phyloP scores from a whole-genome alignment of 1,140 invertebrate species.

The Gonatopus flavifemur region DNA sequence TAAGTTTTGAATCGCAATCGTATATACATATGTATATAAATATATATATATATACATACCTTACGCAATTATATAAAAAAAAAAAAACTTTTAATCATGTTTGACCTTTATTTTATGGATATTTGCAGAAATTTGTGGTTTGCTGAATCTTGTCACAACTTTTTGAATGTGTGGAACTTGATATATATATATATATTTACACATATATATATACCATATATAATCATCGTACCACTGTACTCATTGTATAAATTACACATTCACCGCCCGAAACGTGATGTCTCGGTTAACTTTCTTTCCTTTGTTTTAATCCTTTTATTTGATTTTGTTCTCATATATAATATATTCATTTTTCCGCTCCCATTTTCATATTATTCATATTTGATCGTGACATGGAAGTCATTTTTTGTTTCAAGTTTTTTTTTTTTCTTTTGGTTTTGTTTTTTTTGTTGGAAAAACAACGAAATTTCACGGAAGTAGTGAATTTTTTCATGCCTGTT shows the following conservation, averaged over 20 bases:
- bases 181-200: constrained; percentile 33
- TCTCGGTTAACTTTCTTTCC: constrained; percentile 34
- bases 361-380: too few relatives aligned
- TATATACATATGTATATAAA: too few relatives aligned
- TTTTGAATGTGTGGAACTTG: constrained; percentile 56
- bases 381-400: too few relatives aligned
- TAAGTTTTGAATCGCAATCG: too few relatives aligned
- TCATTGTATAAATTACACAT: constrained; percentile 61
- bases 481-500: too few relatives aligned
- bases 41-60: too few relatives aligned
- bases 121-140: constrained; percentile 60
- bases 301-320: too few relatives aligned
- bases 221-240: constrained; percentile 55
- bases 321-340: too few relatives aligned
- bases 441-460: too few relatives aligned
- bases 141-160: constrained; percentile 59
- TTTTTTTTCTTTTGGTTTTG: too few relatives aligned
- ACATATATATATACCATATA: constrained; percentile 32
- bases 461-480: too few relatives aligned
- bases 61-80: constrained; percentile 53
- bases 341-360: too few relatives aligned
- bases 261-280: constrained; percentile 51
- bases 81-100: constrained; percentile 55
- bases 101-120: constrained; percentile 57
- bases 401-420: constrained; percentile 27